phyloP scores from a whole-genome alignment of 2,797 vertebrate genomes.

The Brachymystax lenok region DNA sequence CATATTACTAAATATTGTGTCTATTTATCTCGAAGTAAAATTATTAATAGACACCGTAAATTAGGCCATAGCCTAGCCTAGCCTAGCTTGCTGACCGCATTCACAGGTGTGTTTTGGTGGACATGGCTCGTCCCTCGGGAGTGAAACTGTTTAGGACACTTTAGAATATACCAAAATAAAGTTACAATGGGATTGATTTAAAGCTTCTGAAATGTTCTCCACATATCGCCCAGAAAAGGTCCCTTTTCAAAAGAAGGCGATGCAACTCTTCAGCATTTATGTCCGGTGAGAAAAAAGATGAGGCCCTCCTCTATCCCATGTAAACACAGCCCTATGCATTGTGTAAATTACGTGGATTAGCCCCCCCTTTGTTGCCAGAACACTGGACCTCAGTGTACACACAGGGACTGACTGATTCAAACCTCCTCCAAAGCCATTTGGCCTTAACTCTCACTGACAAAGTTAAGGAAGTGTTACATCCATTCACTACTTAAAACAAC shows the following conservation, averaged over 20 bases:
- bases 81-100: not conserved
- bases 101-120: not conserved
- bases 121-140: not conserved
- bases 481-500: constrained; percentile 37
- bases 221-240: constrained; percentile 28
- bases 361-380: constrained; percentile 65
- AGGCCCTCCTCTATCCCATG: constrained; percentile 69
- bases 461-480: constrained; percentile 61
- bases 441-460: constrained; percentile 55
- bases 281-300: constrained; percentile 46
- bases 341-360: constrained; percentile 78
- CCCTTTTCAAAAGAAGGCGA: constrained; percentile 41
- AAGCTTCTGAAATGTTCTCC: constrained; percentile 29
- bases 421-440: constrained; percentile 66
- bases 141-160: not conserved
- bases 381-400: constrained; percentile 68
- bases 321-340: constrained; percentile 77
- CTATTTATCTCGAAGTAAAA: too few species aligned
- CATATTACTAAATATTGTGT: too few species aligned
- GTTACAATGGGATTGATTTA: constrained; percentile 24
- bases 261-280: constrained; percentile 45
- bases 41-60: not conserved
- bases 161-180: constrained; percentile 19
- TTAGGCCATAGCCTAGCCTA: not conserved
- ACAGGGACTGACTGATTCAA: constrained; percentile 65